phyloP scores from a whole-genome alignment of 2,888 invertebrate genomes.

The Conchocele bisecta region DNA sequence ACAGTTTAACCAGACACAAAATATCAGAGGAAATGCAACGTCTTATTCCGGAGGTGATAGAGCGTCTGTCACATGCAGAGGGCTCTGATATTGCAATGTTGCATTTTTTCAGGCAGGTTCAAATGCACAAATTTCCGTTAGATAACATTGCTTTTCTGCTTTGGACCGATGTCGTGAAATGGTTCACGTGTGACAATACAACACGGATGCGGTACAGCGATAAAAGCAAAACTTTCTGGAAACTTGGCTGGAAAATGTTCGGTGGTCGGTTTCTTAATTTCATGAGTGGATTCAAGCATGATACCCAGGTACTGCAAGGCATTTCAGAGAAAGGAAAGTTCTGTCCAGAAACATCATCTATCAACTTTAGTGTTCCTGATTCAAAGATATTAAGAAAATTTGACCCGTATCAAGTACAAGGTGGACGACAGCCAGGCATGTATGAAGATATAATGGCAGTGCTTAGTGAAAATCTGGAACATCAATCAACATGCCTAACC shows the following conservation, averaged over 20 bases:
- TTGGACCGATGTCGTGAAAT: constrained; percentile 30
- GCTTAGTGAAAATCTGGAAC: constrained; percentile 5
- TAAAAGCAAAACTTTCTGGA: constrained; percentile 46
- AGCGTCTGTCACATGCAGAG: too few species aligned
- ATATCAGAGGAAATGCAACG: too few species aligned
- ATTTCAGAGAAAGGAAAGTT: constrained; percentile 1
- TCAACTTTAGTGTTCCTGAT: constrained; percentile 45
- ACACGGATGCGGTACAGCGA: constrained; percentile 35
- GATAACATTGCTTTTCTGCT: constrained; percentile 36
- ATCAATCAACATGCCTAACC: constrained; percentile 41
- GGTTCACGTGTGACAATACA: constrained; percentile 21
- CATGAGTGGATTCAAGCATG: constrained; percentile 44
- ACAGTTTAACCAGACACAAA: too few species aligned
- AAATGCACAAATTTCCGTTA: constrained; percentile 26
- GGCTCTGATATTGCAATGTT: too few species aligned
- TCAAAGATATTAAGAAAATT: constrained; percentile 20
- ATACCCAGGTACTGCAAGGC: background rate
- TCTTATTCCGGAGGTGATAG: too few species aligned
- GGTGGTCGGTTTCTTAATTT: constrained; percentile 42
- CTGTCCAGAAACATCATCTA: constrained; percentile 19
- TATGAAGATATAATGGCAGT: constrained; percentile 16
- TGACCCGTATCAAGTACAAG: constrained; percentile 8
- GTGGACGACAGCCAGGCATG: constrained; percentile 14
- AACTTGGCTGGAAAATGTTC: constrained; percentile 39
- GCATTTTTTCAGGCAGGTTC: too few species aligned